Evolutionary conservation across 1,140 invertebrate species (phyloP), one percentile per base, ranked within the genome.

Genomic region (Mya arenaria): DNA sequence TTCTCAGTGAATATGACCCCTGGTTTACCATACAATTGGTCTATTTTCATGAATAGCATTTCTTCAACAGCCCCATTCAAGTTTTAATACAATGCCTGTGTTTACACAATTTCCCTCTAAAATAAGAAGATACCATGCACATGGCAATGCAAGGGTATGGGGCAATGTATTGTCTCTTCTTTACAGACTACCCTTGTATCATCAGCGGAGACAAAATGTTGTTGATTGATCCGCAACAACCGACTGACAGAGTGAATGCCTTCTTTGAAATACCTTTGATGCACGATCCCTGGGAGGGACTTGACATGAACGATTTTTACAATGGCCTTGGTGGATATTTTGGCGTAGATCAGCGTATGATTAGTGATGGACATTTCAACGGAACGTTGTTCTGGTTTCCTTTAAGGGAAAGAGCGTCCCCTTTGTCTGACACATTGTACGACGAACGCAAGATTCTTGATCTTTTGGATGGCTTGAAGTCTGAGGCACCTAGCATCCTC

Each of bases 341-440:
- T 78, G 75, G 37, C 34, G 72, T 81, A 6, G 0, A 34, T 10
- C 41, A 30, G 32, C 23, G 34, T 13, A 37, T 48, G 39, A 52
- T 62, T 19, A 85, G 34, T 2, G 10, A 48, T 19, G 86, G 41
- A 1, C 6, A 48, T 6, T 82, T 75, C 78, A 56, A 84, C 37
- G 90, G 88, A n/a, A 91, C 90, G n/a, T 65, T 91, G 28, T 90
- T 91, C 36, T 73, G 90, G 55, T 87, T 91, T 65, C 90, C 90
- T 25, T 74, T 91, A 23, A 84, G 90, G 56, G 87, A 82, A 17
- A 65, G 58, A 28, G 4, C 30, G n/a, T 84, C 82, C 5, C 23
- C 68, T 13, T 62, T 88, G 0, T 85, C 85, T 13, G 72, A 80
- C n/a, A 84, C 48, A 0, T 4, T 86, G 36, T 88, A 88, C 71